Conservation (phyloP, 1,140 invertebrate genomes). For the Sesamia nonagrioides region DNA sequence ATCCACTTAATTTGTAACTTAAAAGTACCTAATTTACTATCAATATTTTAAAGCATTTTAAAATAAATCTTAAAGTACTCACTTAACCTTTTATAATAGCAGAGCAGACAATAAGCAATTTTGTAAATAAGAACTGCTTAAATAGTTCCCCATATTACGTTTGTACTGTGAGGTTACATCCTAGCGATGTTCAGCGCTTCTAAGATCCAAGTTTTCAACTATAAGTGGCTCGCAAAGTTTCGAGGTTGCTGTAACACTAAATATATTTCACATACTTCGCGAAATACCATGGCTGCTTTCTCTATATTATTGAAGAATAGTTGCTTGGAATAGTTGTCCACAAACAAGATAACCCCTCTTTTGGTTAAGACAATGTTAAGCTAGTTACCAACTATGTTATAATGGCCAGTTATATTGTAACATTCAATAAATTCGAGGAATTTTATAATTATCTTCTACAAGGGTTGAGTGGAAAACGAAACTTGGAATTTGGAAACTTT, state of each 20-base stretch:
- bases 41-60: too few relatives aligned
- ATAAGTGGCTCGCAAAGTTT: slow-evolving; percentile 49
- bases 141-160: slow-evolving; percentile 9
- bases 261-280: slow-evolving; percentile 53
- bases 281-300: slow-evolving; percentile 3
- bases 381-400: slow-evolving; percentile 21
- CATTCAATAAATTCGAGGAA: background rate
- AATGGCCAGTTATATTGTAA: background rate
- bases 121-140: background rate
- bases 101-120: background rate
- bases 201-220: slow-evolving; percentile 21
- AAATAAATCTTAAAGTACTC: too few relatives aligned
- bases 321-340: background rate
- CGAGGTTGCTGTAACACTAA: slow-evolving; percentile 36
- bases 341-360: background rate
- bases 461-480: background rate
- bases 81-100: background rate
- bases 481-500: too few relatives aligned
- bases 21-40: too few relatives aligned
- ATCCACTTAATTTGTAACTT: too few relatives aligned
- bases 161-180: too few relatives aligned
- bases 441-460: slow-evolving; percentile 9
- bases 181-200: background rate
- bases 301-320: slow-evolving; percentile 37
- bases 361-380: slow-evolving; percentile 8